Evolutionary conservation across 2,797 vertebrate species (phyloP).

Genomic region (Pitangus sulphuratus): DNA sequence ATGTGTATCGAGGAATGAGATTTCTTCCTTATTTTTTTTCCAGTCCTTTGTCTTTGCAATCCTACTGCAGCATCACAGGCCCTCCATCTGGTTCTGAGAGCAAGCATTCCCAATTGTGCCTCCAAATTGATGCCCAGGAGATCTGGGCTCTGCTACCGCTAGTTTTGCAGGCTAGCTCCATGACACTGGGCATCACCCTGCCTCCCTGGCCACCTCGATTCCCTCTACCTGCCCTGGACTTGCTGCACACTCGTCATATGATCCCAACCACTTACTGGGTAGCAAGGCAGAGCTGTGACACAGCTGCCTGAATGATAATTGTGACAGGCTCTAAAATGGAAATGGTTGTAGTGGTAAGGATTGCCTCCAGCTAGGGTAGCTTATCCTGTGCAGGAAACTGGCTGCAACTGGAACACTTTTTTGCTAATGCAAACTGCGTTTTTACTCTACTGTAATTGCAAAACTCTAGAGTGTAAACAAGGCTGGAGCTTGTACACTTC

Average conservation of each 20-base stretch:
- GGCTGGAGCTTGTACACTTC: not conserved
- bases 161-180: not conserved
- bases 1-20: fast-evolving
- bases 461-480: not conserved
- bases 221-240: not conserved
- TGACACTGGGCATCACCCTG: not conserved
- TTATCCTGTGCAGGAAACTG: not conserved
- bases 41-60: not conserved
- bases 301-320: not conserved
- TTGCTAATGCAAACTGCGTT: not conserved
- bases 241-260: not conserved
- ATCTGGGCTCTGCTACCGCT: not conserved
- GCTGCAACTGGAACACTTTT: not conserved
- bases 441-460: not conserved
- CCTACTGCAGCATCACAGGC: not conserved
- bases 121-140: not conserved
- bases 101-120: not conserved
- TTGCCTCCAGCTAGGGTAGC: not conserved
- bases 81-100: not conserved
- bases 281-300: not conserved
- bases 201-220: not conserved
- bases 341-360: not conserved
- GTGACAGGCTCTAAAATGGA: not conserved
- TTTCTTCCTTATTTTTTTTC: not conserved
- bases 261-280: not conserved